Evolutionary conservation across 2,888 invertebrate species (phyloP).

Genomic region (Bellardia bayeri): DNA sequence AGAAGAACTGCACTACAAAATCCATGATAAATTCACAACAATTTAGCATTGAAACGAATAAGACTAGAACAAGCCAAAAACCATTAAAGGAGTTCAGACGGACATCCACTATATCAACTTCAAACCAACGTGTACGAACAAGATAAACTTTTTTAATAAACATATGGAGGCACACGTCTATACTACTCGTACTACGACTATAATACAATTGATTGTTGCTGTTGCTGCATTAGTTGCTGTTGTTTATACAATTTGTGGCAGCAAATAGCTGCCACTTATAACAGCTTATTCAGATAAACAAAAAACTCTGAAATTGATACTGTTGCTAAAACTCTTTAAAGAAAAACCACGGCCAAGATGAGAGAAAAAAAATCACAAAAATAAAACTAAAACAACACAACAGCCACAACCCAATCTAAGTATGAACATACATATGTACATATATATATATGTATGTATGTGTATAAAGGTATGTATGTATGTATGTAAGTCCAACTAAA

Average conservation of each 20-base stretch:
- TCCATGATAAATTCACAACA: constrained; percentile 65
- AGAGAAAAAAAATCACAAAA: constrained; percentile 30
- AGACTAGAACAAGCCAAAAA: constrained; percentile 44
- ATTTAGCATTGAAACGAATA: constrained; percentile 39
- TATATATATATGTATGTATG: no score
- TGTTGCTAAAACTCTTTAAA: constrained; percentile 48
- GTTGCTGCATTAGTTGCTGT: constrained; percentile 52
- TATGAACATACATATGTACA: neutral
- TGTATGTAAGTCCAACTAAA: constrained; percentile 20
- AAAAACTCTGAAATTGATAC: constrained; percentile 54
- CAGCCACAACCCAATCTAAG: constrained; percentile 49
- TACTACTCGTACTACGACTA: constrained; percentile 26
- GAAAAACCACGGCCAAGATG: constrained; percentile 34
- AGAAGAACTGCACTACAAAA: neutral
- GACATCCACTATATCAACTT: constrained; percentile 56
- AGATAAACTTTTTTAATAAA: constrained; percentile 67
- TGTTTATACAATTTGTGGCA: constrained; percentile 70
- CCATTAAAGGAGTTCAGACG: constrained; percentile 56
- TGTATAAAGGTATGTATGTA: no score
- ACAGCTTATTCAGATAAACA: constrained; percentile 71
- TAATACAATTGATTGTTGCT: constrained; percentile 16
- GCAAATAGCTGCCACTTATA: constrained; percentile 73
- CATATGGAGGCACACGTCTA: constrained; percentile 65
- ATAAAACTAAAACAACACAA: constrained; percentile 27
- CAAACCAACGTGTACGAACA: constrained; percentile 32